Conservation (phyloP, 1,140 invertebrate species). For the Tetranychus urticae region DNA sequence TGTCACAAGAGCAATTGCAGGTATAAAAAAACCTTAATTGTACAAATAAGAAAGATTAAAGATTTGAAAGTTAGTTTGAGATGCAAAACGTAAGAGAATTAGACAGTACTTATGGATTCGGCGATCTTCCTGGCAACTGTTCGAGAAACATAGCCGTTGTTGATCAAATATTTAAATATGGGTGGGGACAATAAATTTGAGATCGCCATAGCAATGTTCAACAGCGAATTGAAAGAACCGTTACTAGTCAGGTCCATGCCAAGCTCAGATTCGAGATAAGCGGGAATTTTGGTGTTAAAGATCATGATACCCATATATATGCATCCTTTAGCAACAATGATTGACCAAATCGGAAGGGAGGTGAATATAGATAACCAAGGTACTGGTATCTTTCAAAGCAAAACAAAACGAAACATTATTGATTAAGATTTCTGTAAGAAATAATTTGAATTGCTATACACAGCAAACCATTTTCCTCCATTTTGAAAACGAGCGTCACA, state of each 20-base stretch:
- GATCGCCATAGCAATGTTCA: not conserved
- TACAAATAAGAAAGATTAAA: not conserved
- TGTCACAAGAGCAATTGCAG: not conserved
- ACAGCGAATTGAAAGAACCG: not conserved
- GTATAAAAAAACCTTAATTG: not conserved
- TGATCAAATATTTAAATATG: not conserved
- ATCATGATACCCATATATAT: slow-evolving; percentile 21
- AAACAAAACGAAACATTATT: too few species aligned
- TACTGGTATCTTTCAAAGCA: too few species aligned
- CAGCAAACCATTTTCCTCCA: too few species aligned
- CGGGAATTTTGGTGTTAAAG: slow-evolving; percentile 8
- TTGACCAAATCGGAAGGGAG: slow-evolving; percentile 26
- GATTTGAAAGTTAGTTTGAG: too few species aligned
- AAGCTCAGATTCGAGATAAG: slow-evolving; percentile 8
- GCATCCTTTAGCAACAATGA: slow-evolving; percentile 25
- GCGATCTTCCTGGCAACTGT: slow-evolving; percentile 13
- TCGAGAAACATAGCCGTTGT: slow-evolving; percentile 1
- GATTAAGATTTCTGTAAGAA: too few species aligned
- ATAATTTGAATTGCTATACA: too few species aligned
- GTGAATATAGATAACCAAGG: slow-evolving; percentile 20
- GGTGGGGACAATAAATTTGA: not conserved
- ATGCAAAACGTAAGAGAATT: not conserved
- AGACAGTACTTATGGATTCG: slow-evolving; percentile 11
- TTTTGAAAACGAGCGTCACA: too few species aligned
- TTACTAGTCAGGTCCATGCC: slow-evolving; percentile 4